Percentiles rank a stretch among this genome's conserved stretches.
phyloP scores from a whole-genome alignment of 2,888 invertebrate species.

The Drosophila putrida region DNA sequence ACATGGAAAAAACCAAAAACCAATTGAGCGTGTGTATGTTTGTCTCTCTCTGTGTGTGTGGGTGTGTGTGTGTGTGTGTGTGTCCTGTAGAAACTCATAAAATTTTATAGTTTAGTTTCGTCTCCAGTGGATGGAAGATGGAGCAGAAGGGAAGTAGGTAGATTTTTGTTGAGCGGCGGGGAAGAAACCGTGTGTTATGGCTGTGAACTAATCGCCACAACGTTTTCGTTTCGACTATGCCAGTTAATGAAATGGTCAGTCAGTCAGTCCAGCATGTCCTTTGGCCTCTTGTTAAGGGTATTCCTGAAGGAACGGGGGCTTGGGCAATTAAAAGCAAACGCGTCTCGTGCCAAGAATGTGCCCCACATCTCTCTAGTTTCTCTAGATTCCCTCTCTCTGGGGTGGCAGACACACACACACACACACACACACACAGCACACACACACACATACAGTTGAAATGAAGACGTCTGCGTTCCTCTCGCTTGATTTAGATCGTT shows the following conservation, averaged over 20 bases:
- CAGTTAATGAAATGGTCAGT: constrained; percentile 76
- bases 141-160: background rate
- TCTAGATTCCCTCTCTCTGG: background rate
- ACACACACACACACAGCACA: constrained; percentile 23
- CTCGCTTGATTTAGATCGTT: constrained; percentile 10
- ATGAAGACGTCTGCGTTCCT: constrained; percentile 58
- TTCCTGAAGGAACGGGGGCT: background rate
- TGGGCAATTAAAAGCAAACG: constrained; percentile 62
- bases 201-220: constrained; percentile 78
- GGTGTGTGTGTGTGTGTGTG: constrained; percentile 31
- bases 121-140: constrained; percentile 39
- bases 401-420: constrained; percentile 34
- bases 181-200: constrained; percentile 68
- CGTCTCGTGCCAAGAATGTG: constrained; percentile 28
- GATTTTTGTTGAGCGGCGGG: background rate
- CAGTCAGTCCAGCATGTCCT: constrained; percentile 50
- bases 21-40: constrained; percentile 68
- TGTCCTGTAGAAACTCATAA: constrained; percentile 71
- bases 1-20: constrained; percentile 76
- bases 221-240: constrained; percentile 63
- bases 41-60: constrained; percentile 31
- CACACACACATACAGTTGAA: constrained; percentile 34
- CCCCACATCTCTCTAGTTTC: background rate
- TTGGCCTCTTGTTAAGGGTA: background rate
- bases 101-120: constrained; percentile 73